Percentiles rank a stretch among this genome's conserved stretches.
These are phyloP conservation scores for Gonocerus acuteangulatus DNA, from an alignment of 2,888 invertebrate species.

Conservation along the genomic window DNA sequence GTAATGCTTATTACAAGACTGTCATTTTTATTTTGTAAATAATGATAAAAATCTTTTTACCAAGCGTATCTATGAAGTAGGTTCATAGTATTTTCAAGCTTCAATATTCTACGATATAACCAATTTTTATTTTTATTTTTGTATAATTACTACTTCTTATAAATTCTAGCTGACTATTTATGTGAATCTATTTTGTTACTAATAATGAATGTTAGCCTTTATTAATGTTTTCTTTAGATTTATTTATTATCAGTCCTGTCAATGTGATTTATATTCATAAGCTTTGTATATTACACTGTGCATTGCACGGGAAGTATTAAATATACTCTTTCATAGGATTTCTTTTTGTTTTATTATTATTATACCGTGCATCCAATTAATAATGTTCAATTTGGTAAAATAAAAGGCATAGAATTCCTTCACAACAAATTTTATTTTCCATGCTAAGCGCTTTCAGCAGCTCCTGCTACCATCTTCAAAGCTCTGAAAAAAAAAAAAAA, in stretches of 20 bases:
- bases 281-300: conserved; percentile 13
- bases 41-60: not conserved
- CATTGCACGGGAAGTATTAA: conserved; percentile 12
- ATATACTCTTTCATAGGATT: conserved; percentile 16
- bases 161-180: not conserved
- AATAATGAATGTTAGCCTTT: conserved; percentile 7
- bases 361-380: not conserved
- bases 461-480: too few relatives aligned
- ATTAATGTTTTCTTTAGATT: conserved; percentile 12
- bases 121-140: too few relatives aligned
- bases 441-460: too few relatives aligned
- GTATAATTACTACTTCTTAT: too few relatives aligned
- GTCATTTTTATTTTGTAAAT: conserved; percentile 17
- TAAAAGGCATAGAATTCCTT: too few relatives aligned
- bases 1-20: conserved; percentile 21
- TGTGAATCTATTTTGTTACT: conserved; percentile 5
- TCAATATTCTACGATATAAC: too few relatives aligned
- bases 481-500: too few relatives aligned
- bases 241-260: conserved; percentile 21
- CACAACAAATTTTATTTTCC: too few relatives aligned
- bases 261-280: conserved; percentile 22
- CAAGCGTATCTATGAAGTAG: too few relatives aligned
- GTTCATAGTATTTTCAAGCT: too few relatives aligned
- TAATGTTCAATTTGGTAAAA: too few relatives aligned
- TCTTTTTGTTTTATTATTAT: not conserved